Conservation (phyloP, 2,797 vertebrate species). For the Chromis chromis region DNA sequence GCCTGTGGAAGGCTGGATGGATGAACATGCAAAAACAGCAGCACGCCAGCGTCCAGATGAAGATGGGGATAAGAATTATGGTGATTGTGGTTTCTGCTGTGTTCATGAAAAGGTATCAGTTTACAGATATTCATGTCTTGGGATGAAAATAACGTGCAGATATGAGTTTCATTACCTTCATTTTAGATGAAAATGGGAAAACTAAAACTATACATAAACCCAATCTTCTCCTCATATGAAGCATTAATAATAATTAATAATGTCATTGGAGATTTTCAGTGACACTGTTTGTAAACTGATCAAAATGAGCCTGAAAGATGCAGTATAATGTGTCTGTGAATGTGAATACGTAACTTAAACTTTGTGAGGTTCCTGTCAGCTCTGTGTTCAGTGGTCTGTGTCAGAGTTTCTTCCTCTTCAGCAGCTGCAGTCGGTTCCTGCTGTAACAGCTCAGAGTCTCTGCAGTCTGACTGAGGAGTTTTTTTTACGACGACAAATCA, state of each 20-base stretch:
- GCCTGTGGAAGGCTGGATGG: neutral
- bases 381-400: conserved; percentile 51
- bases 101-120: too few species aligned
- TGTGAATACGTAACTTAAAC: neutral
- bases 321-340: neutral
- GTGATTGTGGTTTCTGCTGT: neutral
- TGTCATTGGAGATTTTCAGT: neutral
- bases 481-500: neutral
- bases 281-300: neutral
- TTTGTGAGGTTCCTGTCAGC: conserved; percentile 38
- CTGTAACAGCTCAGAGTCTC: conserved; percentile 59
- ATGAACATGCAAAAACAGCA: conserved; percentile 62
- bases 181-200: too few species aligned
- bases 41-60: conserved; percentile 57
- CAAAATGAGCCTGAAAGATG: too few species aligned
- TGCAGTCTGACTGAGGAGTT: conserved; percentile 50
- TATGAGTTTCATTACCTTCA: too few species aligned
- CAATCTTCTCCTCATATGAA: neutral
- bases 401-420: conserved; percentile 54
- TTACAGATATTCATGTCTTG: too few species aligned
- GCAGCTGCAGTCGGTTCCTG: conserved; percentile 62
- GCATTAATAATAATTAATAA: neutral
- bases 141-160: too few species aligned
- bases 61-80: neutral
- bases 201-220: neutral